A percentile compares a stretch with the other conserved stretches of the same genome.
Conservation (phyloP, 2,113 vertebrate species). For the Lepus europaeus region DNA sequence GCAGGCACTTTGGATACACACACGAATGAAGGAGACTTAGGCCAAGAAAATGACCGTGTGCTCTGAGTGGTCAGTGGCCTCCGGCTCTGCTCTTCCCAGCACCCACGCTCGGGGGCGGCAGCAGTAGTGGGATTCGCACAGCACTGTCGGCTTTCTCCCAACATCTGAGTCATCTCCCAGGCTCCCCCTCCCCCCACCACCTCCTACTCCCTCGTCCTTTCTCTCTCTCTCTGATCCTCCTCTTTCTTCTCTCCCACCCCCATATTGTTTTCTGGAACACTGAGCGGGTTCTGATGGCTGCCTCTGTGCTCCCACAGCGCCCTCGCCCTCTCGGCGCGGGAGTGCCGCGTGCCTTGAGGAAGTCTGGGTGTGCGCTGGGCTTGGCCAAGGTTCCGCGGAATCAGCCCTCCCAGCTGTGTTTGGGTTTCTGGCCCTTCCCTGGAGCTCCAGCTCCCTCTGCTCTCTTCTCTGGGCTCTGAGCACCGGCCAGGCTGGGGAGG, state of each 20-base stretch:
- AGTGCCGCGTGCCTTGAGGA: not conserved
- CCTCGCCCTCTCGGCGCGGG: not conserved
- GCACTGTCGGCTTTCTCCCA: not conserved
- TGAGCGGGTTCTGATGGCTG: not conserved
- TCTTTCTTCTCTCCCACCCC: rapidly evolving
- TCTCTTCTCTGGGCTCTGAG: not conserved
- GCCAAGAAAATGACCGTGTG: not conserved
- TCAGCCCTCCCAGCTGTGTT: constrained; percentile 66
- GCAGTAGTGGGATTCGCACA: not conserved
- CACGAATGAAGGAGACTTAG: not conserved
- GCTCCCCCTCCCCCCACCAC: not conserved
- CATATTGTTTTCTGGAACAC: not conserved
- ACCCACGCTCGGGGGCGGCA: not conserved
- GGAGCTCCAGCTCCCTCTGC: not conserved
- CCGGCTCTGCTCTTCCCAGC: not conserved
- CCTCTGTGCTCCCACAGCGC: not conserved
- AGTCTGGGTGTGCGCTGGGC: not conserved
- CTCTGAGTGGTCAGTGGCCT: not conserved
- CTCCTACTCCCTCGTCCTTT: no score
- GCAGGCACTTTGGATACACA: not conserved
- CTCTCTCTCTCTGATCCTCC: not conserved
- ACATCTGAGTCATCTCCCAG: not conserved
- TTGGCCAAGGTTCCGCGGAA: not conserved
- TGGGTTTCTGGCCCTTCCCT: not conserved
- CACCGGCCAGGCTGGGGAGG: not conserved